A percentile compares a stretch with the other conserved stretches of the same genome.
phyloP scores from a whole-genome alignment of 1,140 invertebrate genomes.

The Neotoxoptera formosana region DNA sequence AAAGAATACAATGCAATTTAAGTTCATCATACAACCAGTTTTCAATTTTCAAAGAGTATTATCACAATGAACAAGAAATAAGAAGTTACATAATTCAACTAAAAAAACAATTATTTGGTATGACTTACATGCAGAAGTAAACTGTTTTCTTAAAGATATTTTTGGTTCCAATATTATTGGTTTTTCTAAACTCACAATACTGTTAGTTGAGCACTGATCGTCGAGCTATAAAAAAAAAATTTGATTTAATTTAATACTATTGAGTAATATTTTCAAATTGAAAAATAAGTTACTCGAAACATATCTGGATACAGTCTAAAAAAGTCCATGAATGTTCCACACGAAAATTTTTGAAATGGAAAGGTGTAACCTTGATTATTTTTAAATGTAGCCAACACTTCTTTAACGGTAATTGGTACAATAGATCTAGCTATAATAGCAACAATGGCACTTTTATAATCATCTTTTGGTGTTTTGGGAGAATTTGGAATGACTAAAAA shows the following conservation, averaged over 20 bases:
- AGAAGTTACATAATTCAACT: background rate
- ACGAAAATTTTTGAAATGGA: slow-evolving; percentile 17
- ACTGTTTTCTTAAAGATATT: background rate
- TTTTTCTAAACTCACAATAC: background rate
- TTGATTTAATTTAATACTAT: background rate
- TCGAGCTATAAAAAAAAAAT: slow-evolving; percentile 15
- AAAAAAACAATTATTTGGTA: background rate
- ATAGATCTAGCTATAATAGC: background rate
- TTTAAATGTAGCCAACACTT: background rate
- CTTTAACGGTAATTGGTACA: slow-evolving; percentile 1
- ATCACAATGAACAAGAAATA: too few relatives aligned
- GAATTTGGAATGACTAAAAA: background rate
- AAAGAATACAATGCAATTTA: background rate
- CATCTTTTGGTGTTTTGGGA: background rate
- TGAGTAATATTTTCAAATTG: background rate
- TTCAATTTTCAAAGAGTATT: too few relatives aligned
- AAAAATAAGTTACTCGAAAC: slow-evolving; percentile 19
- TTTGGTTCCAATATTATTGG: background rate
- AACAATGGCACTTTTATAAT: slow-evolving; percentile 20
- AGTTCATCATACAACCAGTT: too few relatives aligned
- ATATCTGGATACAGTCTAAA: background rate
- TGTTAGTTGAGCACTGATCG: slow-evolving; percentile 27
- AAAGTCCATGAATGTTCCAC: slow-evolving; percentile 39
- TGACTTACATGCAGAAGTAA: background rate
- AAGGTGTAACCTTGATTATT: background rate